Evolutionary conservation across 2,797 vertebrate species (phyloP).

Genomic region (Trachurus trachurus): DNA sequence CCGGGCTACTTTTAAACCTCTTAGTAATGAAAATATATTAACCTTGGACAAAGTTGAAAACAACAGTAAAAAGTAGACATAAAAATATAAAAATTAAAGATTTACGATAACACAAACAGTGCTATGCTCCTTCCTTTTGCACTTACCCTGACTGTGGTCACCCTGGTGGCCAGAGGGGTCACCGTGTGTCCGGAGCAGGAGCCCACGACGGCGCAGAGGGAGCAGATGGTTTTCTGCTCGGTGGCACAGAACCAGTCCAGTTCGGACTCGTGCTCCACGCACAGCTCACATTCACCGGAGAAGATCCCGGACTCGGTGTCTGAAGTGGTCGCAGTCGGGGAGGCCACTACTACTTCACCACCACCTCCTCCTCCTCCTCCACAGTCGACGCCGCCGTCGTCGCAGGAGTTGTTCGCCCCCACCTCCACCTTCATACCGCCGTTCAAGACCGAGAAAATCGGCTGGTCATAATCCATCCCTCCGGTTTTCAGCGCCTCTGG

Average conservation of each 20-base stretch:
- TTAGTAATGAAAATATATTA: not conserved
- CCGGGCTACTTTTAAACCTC: not conserved
- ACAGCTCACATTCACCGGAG: conserved; percentile 70
- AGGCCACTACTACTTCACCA: conserved; percentile 1
- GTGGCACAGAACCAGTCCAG: conserved; percentile 88
- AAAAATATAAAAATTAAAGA: not conserved
- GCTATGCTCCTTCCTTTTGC: not conserved
- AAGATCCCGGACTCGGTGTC: conserved; percentile 74
- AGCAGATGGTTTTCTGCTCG: conserved; percentile 86
- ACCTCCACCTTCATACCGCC: conserved; percentile 12
- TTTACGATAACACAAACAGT: not conserved
- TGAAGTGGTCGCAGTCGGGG: conserved; percentile 26
- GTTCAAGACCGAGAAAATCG: conserved; percentile 65
- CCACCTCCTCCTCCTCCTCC: too few relatives aligned
- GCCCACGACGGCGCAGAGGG: conserved; percentile 80
- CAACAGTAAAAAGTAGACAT: too few relatives aligned
- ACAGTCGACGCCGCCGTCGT: not conserved
- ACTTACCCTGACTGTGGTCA: conserved; percentile 86
- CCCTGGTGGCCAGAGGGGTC: conserved; percentile 82
- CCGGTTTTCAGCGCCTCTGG: not conserved
- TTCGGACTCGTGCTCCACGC: conserved; percentile 81
- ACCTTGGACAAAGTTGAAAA: not conserved
- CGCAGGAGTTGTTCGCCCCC: not conserved
- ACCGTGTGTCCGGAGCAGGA: conserved; percentile 86
- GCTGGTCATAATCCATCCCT: conserved; percentile 52